Conservation (phyloP, 2,797 vertebrate genomes). For the Coendou prehensilis region DNA sequence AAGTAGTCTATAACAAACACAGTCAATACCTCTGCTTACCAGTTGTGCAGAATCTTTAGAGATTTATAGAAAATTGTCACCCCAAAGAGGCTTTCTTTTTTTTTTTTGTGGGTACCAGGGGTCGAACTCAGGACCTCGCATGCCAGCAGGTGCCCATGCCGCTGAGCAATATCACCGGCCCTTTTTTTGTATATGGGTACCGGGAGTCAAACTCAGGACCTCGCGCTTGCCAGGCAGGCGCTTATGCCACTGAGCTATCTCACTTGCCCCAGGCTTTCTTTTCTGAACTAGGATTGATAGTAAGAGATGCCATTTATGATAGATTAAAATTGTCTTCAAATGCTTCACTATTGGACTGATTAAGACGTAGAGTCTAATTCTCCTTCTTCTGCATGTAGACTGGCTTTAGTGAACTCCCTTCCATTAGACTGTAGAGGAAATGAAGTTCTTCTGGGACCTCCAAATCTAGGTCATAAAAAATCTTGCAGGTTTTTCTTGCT, state of each 20-base stretch:
- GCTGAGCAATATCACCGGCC: too few relatives aligned
- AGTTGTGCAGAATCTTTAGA: not conserved
- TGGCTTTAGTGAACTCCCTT: not conserved
- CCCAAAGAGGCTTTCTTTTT: not conserved
- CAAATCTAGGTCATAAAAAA: not conserved
- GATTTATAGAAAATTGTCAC: not conserved
- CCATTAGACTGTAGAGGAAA: not conserved
- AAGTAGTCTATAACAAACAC: not conserved
- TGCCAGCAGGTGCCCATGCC: too few relatives aligned
- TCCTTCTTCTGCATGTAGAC: not conserved
- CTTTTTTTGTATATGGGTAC: too few relatives aligned
- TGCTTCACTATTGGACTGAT: not conserved
- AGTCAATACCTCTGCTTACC: not conserved
- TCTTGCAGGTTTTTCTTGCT: not conserved
- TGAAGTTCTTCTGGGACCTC: not conserved
- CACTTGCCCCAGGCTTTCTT: not conserved
- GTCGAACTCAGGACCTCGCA: too few relatives aligned
- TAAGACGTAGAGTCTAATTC: not conserved
- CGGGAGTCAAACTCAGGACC: too few relatives aligned
- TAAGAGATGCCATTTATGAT: not conserved
- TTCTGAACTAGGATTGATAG: not conserved
- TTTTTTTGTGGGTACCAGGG: too few relatives aligned
- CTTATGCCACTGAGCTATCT: too few relatives aligned
- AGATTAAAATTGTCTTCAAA: not conserved
- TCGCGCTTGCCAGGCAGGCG: too few relatives aligned